Evolutionary conservation across 1,140 invertebrate genomes (phyloP).

Genomic region (Luehdorfia chinensis): DNA sequence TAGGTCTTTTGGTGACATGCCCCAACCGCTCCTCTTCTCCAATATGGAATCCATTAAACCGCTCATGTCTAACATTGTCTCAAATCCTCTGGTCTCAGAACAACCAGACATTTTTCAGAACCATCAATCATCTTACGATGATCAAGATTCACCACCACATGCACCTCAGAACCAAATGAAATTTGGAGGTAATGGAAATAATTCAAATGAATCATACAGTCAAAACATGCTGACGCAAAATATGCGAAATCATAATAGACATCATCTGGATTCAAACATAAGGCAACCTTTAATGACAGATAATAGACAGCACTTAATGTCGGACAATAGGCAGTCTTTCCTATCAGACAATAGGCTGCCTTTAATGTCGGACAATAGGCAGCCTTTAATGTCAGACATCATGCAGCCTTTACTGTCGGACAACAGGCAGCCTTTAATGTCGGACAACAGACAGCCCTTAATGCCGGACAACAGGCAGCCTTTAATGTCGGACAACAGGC

Average conservation of each 20-base stretch:
- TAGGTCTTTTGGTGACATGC: conserved; percentile 52
- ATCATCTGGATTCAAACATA: background rate
- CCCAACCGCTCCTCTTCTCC: conserved; percentile 31
- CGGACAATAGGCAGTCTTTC: background rate
- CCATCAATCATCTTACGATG: background rate
- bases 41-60: background rate
- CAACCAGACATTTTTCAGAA: background rate
- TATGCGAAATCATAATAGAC: conserved; percentile 11
- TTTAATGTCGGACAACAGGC: background rate
- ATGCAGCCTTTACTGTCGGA: background rate
- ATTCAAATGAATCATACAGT: conserved; percentile 3
- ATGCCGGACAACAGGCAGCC: background rate
- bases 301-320: background rate
- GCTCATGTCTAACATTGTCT: background rate
- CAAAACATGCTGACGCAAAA: conserved; percentile 11
- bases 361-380: background rate
- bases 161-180: conserved; percentile 1
- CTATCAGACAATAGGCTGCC: background rate
- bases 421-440: background rate
- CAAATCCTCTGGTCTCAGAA: background rate
- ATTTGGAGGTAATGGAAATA: conserved; percentile 12
- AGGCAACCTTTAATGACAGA: background rate
- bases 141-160: background rate
- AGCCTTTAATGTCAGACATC: background rate
- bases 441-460: background rate